Conservation (phyloP, 1,140 invertebrate species). For the Cydia amplana region DNA sequence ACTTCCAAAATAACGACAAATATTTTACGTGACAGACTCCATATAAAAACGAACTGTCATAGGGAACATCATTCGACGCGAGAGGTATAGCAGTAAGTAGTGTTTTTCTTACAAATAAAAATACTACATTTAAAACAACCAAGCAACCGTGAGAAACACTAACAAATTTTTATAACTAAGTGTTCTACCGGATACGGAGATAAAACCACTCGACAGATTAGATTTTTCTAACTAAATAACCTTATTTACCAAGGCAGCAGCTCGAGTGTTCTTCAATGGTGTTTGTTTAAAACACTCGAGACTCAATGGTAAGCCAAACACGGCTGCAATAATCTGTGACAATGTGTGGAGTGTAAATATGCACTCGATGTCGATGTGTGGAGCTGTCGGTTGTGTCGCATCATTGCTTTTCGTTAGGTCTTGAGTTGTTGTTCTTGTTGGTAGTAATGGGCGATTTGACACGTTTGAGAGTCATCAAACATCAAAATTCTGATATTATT, state of each 20-base stretch:
- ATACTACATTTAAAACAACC: background rate
- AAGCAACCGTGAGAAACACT: conserved; percentile 20
- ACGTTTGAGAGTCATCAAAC: background rate
- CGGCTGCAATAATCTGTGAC: conserved; percentile 64
- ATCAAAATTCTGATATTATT: background rate
- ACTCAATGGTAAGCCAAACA: conserved; percentile 64
- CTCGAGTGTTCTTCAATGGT: conserved; percentile 64
- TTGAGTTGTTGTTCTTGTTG: background rate
- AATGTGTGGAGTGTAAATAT: conserved; percentile 57
- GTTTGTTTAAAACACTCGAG: conserved; percentile 71
- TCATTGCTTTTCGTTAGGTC: conserved; percentile 32
- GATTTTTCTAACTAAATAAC: conserved; percentile 70
- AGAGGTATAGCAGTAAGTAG: no score
- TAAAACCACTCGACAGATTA: conserved; percentile 70
- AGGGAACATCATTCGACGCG: no score
- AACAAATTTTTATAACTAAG: conserved; percentile 46
- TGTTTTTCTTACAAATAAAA: background rate
- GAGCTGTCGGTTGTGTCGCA: conserved; percentile 43
- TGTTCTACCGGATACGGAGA: conserved; percentile 60
- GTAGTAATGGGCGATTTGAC: conserved; percentile 1
- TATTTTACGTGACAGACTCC: no score
- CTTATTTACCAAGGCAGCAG: conserved; percentile 61
- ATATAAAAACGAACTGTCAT: no score
- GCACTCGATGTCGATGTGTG: conserved; percentile 33
- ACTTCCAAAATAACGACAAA: no score